Base-by-base conservation (phyloP, 2,888 invertebrate genomes). In the Orthosia cruda region DNA sequence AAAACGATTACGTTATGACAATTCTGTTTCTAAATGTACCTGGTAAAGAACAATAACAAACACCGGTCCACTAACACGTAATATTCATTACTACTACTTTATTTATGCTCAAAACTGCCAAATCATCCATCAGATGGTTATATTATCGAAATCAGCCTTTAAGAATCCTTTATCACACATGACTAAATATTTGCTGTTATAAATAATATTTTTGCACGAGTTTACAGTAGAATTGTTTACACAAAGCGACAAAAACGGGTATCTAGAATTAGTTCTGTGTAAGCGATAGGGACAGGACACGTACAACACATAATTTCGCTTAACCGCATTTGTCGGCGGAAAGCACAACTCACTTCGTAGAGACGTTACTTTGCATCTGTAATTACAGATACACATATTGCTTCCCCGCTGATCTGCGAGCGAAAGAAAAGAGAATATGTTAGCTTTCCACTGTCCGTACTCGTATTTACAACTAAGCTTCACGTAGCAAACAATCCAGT, bases 281-380 rank as follows among this genome's bases (percentile, higher is more conserved):
- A 77, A 70, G 73, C 79, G 81, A 77, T 83, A 64, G 62, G 75
- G 71, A 85, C n/a, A 71, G 68, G 81, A 76, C 78, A 67, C 89
- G 89, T 89, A 87, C 83, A 87, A n/a, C 88, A 91, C 89, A 91
- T 91, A 91, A 92, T 90, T 92, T 90, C 87, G 87, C 89, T 88
- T 89, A 89, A 90, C 90, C 91, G 83, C 90, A 86, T 84, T 88
- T 87, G 85, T 86, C 82, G 83, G 84, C 74, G 85, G 86, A 71
- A 80, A 84, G 73, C 82, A 82, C 83, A 83, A 83, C 76, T 84
- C 80, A 81, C 86, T 84, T 81, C 76, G 77, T 62, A 32, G 32
- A 32, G 32, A 32, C 32, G 72, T 80, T 82, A 83, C 76, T 86
- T 86, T 77, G 83, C 79, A 74, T 81, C 76, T 83, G 83, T 83